These are phyloP conservation scores for Leptinotarsa juncta DNA, from an alignment of 2,888 invertebrate species.

Conservation along the genomic window DNA sequence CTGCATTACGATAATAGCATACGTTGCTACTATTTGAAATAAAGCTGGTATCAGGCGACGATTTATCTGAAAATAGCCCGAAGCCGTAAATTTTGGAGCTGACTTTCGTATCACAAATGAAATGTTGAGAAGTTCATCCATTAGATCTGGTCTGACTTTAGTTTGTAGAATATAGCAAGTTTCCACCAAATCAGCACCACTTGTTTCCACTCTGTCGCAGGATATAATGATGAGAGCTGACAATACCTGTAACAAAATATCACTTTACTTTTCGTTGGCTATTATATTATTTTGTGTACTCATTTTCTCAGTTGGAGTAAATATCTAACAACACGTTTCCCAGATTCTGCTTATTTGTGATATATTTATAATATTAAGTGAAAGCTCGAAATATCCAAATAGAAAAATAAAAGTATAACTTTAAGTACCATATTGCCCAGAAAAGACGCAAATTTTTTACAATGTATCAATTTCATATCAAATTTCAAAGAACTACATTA, in stretches of 20 bases:
- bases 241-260: slow-evolving; percentile 6
- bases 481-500: no score
- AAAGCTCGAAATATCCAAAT: no score
- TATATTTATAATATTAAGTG: no score
- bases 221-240: slow-evolving; percentile 5
- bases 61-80: background rate
- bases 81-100: background rate
- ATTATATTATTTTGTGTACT: no score
- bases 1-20: background rate
- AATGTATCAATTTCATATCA: no score
- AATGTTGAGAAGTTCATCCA: background rate
- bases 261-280: no score
- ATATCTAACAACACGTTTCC: no score
- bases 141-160: background rate
- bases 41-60: background rate
- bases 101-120: background rate
- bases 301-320: no score
- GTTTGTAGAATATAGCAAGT: slow-evolving; percentile 20
- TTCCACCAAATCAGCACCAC: background rate
- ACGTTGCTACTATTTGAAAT: background rate
- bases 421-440: no score
- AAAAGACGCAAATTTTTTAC: no score
- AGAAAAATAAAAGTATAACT: no score
- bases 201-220: slow-evolving; percentile 11
- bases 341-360: no score